A percentile compares a stretch with the other conserved stretches of the same genome.
phyloP scores from a whole-genome alignment of 2,113 vertebrate genomes.

The Cynoglossus semilaevis region DNA sequence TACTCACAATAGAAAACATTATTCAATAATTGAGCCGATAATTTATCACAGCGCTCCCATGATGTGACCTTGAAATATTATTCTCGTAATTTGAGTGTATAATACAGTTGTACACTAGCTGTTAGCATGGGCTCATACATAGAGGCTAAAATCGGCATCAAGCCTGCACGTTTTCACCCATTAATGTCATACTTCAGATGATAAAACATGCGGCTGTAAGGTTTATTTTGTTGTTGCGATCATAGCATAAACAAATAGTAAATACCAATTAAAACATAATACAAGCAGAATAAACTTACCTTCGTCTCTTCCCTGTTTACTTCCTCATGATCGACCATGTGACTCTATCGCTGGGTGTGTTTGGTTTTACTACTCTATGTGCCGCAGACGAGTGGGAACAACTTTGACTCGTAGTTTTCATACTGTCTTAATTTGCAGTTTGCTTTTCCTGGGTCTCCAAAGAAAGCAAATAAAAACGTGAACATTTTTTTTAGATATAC shows the following conservation, averaged over 20 bases:
- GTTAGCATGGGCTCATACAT: background rate
- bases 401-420: too few relatives aligned
- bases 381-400: constrained; percentile 19
- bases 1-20: too few relatives aligned
- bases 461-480: too few relatives aligned
- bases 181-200: background rate
- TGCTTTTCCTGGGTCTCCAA: too few relatives aligned
- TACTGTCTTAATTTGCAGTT: too few relatives aligned
- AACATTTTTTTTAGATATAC: too few relatives aligned
- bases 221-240: too few relatives aligned
- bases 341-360: constrained; percentile 48
- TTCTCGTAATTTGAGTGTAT: background rate
- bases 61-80: too few relatives aligned
- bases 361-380: constrained; percentile 8
- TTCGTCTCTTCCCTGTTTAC: constrained; percentile 58
- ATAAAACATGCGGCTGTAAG: background rate
- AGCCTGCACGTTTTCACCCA: background rate
- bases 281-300: constrained; percentile 1
- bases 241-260: too few relatives aligned
- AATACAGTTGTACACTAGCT: background rate
- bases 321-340: constrained; percentile 69
- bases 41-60: too few relatives aligned
- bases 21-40: too few relatives aligned
- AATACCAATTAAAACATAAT: too few relatives aligned
- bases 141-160: constrained; percentile 45